Percentiles rank a stretch among this genome's conserved stretches.
phyloP scores from a whole-genome alignment of 2,113 vertebrate genomes.

The Syngnathus typhle region DNA sequence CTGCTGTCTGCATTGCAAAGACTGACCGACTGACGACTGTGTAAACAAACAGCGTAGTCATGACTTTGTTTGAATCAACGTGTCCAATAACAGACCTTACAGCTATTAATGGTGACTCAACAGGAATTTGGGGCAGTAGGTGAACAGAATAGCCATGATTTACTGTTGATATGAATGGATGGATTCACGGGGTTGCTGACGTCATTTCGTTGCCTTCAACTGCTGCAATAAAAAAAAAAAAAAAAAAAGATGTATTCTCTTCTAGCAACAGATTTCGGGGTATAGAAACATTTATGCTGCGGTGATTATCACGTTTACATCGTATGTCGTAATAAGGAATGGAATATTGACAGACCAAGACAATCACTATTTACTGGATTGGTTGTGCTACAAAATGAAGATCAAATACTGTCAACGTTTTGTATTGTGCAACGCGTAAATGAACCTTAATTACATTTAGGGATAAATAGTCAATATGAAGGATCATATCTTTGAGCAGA shows the following conservation, averaged over 20 bases:
- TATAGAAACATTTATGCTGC: neutral
- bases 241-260: neutral
- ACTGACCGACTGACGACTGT: no score
- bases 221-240: neutral
- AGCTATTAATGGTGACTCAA: neutral
- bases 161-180: neutral
- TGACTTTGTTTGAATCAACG: conserved; percentile 24
- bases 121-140: neutral
- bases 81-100: conserved; percentile 33
- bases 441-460: neutral
- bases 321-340: neutral
- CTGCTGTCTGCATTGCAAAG: no score
- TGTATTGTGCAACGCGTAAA: neutral
- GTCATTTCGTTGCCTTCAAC: neutral
- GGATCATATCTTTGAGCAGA: neutral
- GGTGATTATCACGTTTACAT: no score
- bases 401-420: neutral
- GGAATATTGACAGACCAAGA: neutral
- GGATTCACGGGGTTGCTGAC: neutral
- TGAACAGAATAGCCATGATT: neutral
- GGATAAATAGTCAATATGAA: neutral
- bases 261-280: neutral
- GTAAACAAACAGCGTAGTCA: neutral
- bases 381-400: neutral
- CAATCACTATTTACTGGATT: neutral